Conservation (phyloP, 2,888 invertebrate genomes). For the Drosophila histrio region DNA sequence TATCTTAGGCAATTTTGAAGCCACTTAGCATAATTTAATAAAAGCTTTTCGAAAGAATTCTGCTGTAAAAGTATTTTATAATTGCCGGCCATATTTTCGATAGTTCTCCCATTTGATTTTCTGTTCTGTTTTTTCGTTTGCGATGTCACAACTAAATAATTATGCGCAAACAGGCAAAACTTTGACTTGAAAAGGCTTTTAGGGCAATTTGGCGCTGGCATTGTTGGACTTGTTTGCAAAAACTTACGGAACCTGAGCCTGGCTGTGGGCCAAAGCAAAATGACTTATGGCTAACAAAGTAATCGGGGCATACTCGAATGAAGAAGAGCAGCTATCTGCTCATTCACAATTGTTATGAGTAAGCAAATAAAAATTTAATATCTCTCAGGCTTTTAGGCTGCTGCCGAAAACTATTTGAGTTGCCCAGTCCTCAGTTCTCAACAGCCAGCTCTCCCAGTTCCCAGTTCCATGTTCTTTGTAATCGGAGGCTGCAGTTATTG, state of each 20-base stretch:
- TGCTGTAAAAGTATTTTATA: background rate
- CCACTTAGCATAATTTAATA: background rate
- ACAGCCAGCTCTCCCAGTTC: background rate
- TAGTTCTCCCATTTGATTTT: constrained; percentile 29
- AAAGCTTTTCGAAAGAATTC: background rate
- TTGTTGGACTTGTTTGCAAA: constrained; percentile 73
- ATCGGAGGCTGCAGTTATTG: constrained; percentile 49
- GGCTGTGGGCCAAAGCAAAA: constrained; percentile 58
- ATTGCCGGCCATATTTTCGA: constrained; percentile 23
- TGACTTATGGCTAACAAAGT: constrained; percentile 59
- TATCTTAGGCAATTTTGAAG: background rate
- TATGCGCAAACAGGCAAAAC: constrained; percentile 76
- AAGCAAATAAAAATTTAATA: constrained; percentile 74
- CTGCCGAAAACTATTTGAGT: constrained; percentile 55
- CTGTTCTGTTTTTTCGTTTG: constrained; percentile 11
- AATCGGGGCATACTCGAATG: constrained; percentile 13
- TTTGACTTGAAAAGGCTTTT: constrained; percentile 80
- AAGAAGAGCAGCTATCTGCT: constrained; percentile 6
- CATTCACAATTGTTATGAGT: constrained; percentile 61
- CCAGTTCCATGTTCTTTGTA: constrained; percentile 12
- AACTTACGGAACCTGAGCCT: constrained; percentile 55
- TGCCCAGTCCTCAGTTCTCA: constrained; percentile 21
- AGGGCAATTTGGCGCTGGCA: constrained; percentile 78
- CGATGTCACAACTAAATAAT: constrained; percentile 68
- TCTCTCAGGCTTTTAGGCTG: constrained; percentile 62